These are phyloP conservation scores for Micromesistius poutassou DNA, from an alignment of 2,797 vertebrate genomes.

Conservation along the genomic window DNA sequence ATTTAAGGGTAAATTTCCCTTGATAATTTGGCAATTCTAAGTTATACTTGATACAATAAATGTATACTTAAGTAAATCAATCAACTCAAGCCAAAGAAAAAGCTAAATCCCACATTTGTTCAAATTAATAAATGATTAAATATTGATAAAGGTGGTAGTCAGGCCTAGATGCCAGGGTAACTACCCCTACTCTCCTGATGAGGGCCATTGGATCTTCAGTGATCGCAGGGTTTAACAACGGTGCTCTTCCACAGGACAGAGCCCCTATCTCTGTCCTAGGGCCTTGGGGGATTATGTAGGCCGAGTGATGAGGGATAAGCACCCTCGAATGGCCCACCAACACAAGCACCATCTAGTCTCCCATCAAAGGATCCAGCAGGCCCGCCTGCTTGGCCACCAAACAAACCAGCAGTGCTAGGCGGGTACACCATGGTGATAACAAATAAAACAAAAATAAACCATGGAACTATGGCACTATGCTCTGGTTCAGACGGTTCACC, in stretches of 20 bases:
- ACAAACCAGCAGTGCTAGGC: neutral
- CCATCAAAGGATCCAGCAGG: neutral
- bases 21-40: too few relatives aligned
- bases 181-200: neutral
- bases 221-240: too few relatives aligned
- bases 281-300: neutral
- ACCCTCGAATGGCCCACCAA: neutral
- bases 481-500: conserved; percentile 63
- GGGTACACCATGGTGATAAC: neutral
- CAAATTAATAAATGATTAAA: neutral
- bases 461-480: neutral
- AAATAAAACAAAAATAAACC: neutral
- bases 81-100: neutral
- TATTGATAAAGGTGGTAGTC: neutral
- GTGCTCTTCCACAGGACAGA: too few relatives aligned
- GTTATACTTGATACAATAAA: too few relatives aligned
- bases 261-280: neutral
- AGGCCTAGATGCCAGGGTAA: too few relatives aligned
- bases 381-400: neutral
- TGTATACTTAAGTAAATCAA: too few relatives aligned
- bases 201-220: too few relatives aligned
- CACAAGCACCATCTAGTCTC: neutral
- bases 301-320: neutral
- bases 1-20: neutral
- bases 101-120: neutral